Evolutionary conservation across 53 echinoderm and acorn worm genomes (phyloP), one percentile per base, ranked within the genome.

Genomic region (Astropecten irregularis): DNA sequence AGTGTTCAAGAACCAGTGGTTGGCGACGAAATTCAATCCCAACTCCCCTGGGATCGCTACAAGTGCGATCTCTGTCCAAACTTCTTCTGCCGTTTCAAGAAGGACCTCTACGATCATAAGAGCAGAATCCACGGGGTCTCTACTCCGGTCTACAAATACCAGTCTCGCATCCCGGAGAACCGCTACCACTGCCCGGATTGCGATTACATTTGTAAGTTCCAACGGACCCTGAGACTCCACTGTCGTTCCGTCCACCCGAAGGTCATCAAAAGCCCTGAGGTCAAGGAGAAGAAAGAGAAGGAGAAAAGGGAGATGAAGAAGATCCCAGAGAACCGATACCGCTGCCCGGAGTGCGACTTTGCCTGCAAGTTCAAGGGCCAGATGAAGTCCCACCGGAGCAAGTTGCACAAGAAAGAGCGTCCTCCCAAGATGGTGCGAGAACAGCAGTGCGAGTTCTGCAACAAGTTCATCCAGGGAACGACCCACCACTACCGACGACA

Each of bases 401-500:
- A 66, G 66, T 26, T 31, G 8, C 86, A 85, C 54, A 85, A 76
- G 54, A 85, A 85, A 40, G 86, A 85, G 32, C 74, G 49, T 0
- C 85, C 64, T 9, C 49, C 64, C 23, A 84, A 84, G 51, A 56
- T 53, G 37, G 44, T 87, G 27, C 86, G 83, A 4, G 93, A 90
- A 60, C 87, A 83, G 5, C 86, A 86, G 14, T 93, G 93, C 59
- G 81, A 84, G 46, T 77, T 81, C n/a, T 93, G 93, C 66, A 63
- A 64, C 15, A 90, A 93, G 84, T 76, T 90, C 46, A 84, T 93
- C 48, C 71, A 83, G 14, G 93, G 93, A 2, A 87, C 87, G 3
- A 66, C 54, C 37, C 86, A 90, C 20, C 93, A 94, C 67, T 88
- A 88, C 61, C 59, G 82, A 13, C 73, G 94, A 29, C 94, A 94